phyloP scores from a whole-genome alignment of 2,797 vertebrate species.

The Champsocephalus esox region DNA sequence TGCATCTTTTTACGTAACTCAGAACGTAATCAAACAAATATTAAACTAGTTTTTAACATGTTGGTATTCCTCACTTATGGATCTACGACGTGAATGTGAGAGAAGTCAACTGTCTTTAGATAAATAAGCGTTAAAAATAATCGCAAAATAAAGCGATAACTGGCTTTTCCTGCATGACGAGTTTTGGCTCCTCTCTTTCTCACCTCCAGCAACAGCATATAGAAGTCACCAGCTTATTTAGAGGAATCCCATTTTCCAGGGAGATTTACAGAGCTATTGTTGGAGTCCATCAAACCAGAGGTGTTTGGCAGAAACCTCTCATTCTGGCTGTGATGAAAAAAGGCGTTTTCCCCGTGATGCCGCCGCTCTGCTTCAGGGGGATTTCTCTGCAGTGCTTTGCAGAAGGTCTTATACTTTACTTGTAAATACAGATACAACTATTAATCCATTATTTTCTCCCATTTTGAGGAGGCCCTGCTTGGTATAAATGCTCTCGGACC shows the following conservation, averaged over 20 bases:
- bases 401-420: neutral
- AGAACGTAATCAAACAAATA: too few relatives aligned
- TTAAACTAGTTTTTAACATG: neutral
- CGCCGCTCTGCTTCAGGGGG: constrained; percentile 13
- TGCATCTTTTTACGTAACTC: neutral
- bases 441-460: neutral
- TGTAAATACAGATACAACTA: too few relatives aligned
- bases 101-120: neutral
- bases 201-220: constrained; percentile 3
- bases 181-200: neutral
- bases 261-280: constrained; percentile 63
- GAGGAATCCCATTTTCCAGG: constrained; percentile 69
- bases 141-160: neutral
- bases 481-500: neutral
- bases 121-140: constrained; percentile 13
- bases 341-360: constrained; percentile 29
- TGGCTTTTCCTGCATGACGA: constrained; percentile 5
- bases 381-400: constrained; percentile 10
- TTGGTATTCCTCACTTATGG: neutral
- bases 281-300: constrained; percentile 50
- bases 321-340: constrained; percentile 21
- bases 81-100: neutral
- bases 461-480: neutral
- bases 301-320: constrained; percentile 51
- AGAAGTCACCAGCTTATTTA: constrained; percentile 53